Evolutionary conservation across 2,113 vertebrate genomes (phyloP), one percentile per base, ranked within the genome.

Genomic region (Dicaeum eximium): DNA sequence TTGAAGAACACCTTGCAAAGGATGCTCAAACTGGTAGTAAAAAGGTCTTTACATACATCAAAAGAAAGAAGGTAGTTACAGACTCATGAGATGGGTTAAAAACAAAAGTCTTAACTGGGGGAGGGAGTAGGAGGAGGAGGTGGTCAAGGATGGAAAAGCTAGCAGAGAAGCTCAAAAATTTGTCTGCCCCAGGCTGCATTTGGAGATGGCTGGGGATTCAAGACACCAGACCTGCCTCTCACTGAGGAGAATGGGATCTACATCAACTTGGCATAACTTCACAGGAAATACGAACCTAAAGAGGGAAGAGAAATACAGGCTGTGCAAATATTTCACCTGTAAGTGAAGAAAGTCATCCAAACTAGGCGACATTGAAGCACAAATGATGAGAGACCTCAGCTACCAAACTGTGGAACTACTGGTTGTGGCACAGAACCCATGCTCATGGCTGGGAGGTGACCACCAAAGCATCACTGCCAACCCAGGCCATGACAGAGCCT

Each of bases 371-470:
- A 11, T 4, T 10, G 31, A 58, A 20, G 13, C 2, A 23, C 15
- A 88, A 56, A 12, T 6, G 11, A 47, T 5, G 27, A 60, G 42
- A 40, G 16, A 38, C 16, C 17, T 40, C 3, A 10, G 72, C 24
- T 69, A 45, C 15, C 17, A 31, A 65, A n/a, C 15, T 9, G 17
- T 44, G 16, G 33, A 73, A 37, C 37, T 15, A 42, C 25, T 13
- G 15, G 45, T 8, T 1, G 2, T 6, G 13, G 24, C 11, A 24
- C 1, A 69, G 25, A 58, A 25, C 4, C 13, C 30, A 40, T 2
- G 6, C 7, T 44, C 9, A 11, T 0, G 2, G 15, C 0, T 58
- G 31, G 13, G 21, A 53, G 6, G 25, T 15, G 33, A 31, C 57
- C 35, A 53, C 17, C 37, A 33, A 45, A n/a, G 17, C 8, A 4